Evolutionary conservation across 2,888 invertebrate species (phyloP).

Genomic region (Baccha elongata): DNA sequence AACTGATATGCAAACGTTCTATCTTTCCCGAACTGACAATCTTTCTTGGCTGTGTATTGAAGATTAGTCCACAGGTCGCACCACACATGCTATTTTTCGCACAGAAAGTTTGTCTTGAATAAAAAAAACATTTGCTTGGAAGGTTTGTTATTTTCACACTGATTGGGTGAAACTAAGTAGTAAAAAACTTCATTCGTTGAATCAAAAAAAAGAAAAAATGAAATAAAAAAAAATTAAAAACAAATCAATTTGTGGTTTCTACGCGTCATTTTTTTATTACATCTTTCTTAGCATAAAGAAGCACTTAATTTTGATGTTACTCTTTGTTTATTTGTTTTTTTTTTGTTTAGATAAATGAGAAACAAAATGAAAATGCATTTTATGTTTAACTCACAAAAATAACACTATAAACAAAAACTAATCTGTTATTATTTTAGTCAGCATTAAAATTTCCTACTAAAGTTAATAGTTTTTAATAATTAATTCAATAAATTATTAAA

Average conservation of each 20-base stretch:
- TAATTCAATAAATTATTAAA: slow-evolving; percentile 72
- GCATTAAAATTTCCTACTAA: slow-evolving; percentile 37
- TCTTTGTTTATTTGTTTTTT: background rate
- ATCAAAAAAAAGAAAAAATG: background rate
- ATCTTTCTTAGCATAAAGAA: slow-evolving; percentile 19
- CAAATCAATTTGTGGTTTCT: slow-evolving; percentile 18
- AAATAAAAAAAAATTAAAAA: slow-evolving; percentile 18
- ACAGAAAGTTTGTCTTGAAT: too few species aligned
- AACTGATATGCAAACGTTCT: too few species aligned
- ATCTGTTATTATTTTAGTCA: slow-evolving; percentile 47
- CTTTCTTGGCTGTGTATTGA: too few species aligned
- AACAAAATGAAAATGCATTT: slow-evolving; percentile 23
- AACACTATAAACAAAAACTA: slow-evolving; percentile 28
- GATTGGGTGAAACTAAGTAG: too few species aligned
- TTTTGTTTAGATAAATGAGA: slow-evolving; percentile 29
- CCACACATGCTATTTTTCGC: too few species aligned
- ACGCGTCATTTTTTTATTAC: slow-evolving; percentile 40
- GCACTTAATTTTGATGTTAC: background rate
- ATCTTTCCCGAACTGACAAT: too few species aligned
- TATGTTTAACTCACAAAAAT: too few species aligned
- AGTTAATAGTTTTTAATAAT: slow-evolving; percentile 42
- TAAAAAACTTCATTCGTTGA: too few species aligned
- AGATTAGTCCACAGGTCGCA: too few species aligned
- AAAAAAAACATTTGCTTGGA: too few species aligned
- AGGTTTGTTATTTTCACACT: too few species aligned